Evolutionary conservation across 2,113 vertebrate genomes (phyloP), one percentile per base, ranked within the genome.

Genomic region (Catagonus wagneri): DNA sequence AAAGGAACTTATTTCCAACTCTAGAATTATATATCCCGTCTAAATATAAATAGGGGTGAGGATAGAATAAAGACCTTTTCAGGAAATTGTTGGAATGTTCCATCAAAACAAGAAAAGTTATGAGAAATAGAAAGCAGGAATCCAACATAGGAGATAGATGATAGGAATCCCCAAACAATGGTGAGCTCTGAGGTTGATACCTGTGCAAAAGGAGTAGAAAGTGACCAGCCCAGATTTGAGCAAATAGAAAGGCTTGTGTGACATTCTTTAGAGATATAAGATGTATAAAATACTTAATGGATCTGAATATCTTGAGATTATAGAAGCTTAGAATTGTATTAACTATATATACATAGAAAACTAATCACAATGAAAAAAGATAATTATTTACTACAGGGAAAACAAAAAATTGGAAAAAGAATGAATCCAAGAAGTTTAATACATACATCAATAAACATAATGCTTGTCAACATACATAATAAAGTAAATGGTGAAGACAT

Each of bases 1-100:
- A 52, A 74, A 15, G 10, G 63, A 91, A 94, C 66, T 74, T 93
- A 90, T 78, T 83, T 95, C 32, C 29, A 95, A 61, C 13, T 72
- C 58, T 78, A 95, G 78, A 95, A 54, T 9, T 95, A 29, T 68
- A 93, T 9, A 69, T 2, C 4, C 60, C 83, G 32, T 34, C 25
- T 58, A 90, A 87, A 23, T 78, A 63, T 56, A 52, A 79, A 52
- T 39, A 83, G 32, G 3, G 36, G 20, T 32, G 3, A 60, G 39
- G 63, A 25, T 0, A 79, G 19, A 93, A 83, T 39, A 92, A 78
- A 93, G 65, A 61, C 4, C 83, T 75, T 78, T 85, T 60, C 27
- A 89, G 36, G 60, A 95, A 95, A 94, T 93, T 34, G 72, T 20
- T 63, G 11, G 50, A 27, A 13, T 14, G 25, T 2, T 36, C 22